Evolutionary conservation across 2,113 vertebrate genomes (phyloP), one percentile per base, ranked within the genome.

Genomic region (Dendrocopos noguchii): DNA sequence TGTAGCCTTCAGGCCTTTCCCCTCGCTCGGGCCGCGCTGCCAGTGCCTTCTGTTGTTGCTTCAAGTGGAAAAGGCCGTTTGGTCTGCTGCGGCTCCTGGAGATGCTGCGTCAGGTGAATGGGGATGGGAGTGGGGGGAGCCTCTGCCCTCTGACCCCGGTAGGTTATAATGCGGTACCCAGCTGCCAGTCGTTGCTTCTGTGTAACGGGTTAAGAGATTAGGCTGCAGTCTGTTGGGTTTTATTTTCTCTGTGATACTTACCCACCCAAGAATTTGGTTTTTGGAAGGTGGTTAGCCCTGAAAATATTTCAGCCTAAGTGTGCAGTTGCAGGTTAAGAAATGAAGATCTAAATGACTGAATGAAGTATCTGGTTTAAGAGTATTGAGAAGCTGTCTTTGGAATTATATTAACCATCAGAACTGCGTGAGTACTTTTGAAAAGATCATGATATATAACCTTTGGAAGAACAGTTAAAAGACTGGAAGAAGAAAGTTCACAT

Each of bases 191-290:
- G 10, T 15, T 39, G 56, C 19, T 12, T 19, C 29, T n/a, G 56
- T n/a, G 42, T 56, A 25, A 52, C 50, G 11, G 24, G 22, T 52
- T 52, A 12, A 19, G 55, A 46, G 47, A 7, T 29, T 28, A 33
- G 28, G 5, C 33, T 57, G 36, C 8, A 5, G 9, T 28, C 28
- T 12, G 6, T 28, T 24, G 9, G 4, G 9, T 8, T 9, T 22
- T 16, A 2, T 33, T 17, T 25, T 21, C 7, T 46, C 27, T 18
- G 14, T 36, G 34, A 18, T 25, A 1, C 11, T 33, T 33, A 1
- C 0, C 12, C 17, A 0, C 8, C 20, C 18, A 1, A 4, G 15
- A 16, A 2, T 2, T 31, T 4, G 31, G 33, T 17, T 11, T n/a
- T 50, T 7, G 55, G 24, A 15, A 36, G 31, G 27, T 3, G 25